Evolutionary conservation across 1,140 invertebrate species (phyloP).

Genomic region (Neodiprion lecontei): DNA sequence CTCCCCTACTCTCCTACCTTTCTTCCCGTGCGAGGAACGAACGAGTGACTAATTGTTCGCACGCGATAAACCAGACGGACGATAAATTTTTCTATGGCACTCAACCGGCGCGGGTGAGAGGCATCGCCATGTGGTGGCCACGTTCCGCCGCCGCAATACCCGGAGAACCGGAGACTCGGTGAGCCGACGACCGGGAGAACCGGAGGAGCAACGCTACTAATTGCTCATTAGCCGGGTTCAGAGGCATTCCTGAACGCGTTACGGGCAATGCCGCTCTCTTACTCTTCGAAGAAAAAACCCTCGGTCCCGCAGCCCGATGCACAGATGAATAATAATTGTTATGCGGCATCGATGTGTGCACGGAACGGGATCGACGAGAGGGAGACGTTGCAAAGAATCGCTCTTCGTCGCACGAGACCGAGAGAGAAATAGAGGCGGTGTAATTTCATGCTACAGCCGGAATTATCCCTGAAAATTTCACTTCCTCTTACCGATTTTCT

Average conservation of each 20-base stretch:
- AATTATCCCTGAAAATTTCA: not conserved
- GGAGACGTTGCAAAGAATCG: not conserved
- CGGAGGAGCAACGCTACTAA: slow-evolving; percentile 35
- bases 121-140: not conserved
- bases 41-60: not conserved
- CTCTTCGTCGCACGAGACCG: not conserved
- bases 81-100: not conserved
- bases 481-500: not conserved
- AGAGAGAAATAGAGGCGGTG: not conserved
- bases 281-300: not conserved
- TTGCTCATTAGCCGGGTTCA: slow-evolving; percentile 44
- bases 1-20: too few relatives aligned
- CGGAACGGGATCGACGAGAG: not conserved
- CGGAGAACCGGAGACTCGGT: not conserved
- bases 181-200: not conserved
- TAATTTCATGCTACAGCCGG: not conserved
- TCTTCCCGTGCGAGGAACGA: too few relatives aligned
- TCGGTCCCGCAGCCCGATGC: not conserved
- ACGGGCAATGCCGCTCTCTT: not conserved
- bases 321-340: not conserved
- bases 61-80: slow-evolving; percentile 2
- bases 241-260: not conserved
- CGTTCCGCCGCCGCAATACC: not conserved
- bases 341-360: not conserved
- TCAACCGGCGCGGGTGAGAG: not conserved